A percentile compares a stretch with the other conserved stretches of the same genome.
Evolutionary conservation across 2,113 vertebrate species (phyloP).

Genomic region (Anthoscopus minutus): DNA sequence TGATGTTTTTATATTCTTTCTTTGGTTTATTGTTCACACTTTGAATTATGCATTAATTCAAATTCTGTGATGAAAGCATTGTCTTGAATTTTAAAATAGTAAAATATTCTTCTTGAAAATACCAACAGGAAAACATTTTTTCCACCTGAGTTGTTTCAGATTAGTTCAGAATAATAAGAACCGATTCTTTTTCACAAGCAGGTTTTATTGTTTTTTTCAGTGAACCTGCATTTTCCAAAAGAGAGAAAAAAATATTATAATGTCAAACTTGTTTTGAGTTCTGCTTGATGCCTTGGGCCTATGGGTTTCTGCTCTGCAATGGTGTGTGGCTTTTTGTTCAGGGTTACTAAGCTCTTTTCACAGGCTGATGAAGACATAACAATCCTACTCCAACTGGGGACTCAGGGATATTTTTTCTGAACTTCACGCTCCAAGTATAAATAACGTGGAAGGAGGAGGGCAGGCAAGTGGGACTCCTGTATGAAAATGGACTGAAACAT

Average conservation of each 20-base stretch:
- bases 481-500: no score
- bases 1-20: neutral
- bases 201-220: neutral
- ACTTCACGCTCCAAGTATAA: no score
- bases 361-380: no score
- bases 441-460: no score
- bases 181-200: neutral
- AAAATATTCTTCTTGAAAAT: neutral
- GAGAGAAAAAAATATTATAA: neutral
- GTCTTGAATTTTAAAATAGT: neutral
- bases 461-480: no score
- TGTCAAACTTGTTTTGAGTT: neutral
- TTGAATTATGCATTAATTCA: neutral
- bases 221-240: neutral
- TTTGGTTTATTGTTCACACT: neutral
- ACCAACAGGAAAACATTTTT: neutral
- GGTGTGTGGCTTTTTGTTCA: no score
- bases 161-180: neutral
- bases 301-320: no score
- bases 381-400: no score
- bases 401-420: no score
- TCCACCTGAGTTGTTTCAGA: neutral
- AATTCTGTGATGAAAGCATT: neutral
- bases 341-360: no score
- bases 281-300: no score